These are phyloP conservation scores for Zoanthus sociatus DNA, from an alignment of 92 coral and sea anemone species.

Conservation along the genomic window DNA sequence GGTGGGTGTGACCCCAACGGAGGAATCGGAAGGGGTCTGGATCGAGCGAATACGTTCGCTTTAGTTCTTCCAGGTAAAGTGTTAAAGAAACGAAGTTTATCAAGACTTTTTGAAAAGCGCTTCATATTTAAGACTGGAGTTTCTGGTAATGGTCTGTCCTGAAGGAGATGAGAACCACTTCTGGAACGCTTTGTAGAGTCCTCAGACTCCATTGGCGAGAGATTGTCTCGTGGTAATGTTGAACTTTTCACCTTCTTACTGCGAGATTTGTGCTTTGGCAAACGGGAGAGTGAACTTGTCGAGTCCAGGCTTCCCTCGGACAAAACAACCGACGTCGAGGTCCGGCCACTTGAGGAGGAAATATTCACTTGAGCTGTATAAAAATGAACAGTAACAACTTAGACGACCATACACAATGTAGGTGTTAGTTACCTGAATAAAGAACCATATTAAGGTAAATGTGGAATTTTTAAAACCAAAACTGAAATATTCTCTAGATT, in stretches of 20 bases:
- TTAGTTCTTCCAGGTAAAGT: slow-evolving; percentile 62
- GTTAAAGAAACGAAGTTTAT: slow-evolving; percentile 78
- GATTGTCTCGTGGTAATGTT: slow-evolving; percentile 5
- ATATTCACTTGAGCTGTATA: slow-evolving; percentile 56
- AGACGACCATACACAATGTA: background rate
- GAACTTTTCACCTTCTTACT: background rate
- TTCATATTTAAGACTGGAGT: slow-evolving; percentile 70
- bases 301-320: slow-evolving; percentile 68
- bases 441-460: too few relatives aligned
- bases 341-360: slow-evolving; percentile 53
- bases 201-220: background rate
- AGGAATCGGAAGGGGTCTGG: slow-evolving; percentile 61
- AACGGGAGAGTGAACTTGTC: slow-evolving; percentile 40
- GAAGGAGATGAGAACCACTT: slow-evolving; percentile 81
- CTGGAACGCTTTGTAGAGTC: slow-evolving; percentile 59
- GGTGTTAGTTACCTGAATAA: too few relatives aligned
- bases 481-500: too few relatives aligned
- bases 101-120: slow-evolving; percentile 89
- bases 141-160: slow-evolving; percentile 83
- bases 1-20: slow-evolving; percentile 59
- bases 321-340: slow-evolving; percentile 55
- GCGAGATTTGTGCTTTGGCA: slow-evolving; percentile 30
- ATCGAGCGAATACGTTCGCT: slow-evolving; percentile 38
- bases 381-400: background rate
- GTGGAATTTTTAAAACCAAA: too few relatives aligned